Evolutionary conservation across 2,113 vertebrate species (phyloP).

Genomic region (Hippocampus abdominalis): DNA sequence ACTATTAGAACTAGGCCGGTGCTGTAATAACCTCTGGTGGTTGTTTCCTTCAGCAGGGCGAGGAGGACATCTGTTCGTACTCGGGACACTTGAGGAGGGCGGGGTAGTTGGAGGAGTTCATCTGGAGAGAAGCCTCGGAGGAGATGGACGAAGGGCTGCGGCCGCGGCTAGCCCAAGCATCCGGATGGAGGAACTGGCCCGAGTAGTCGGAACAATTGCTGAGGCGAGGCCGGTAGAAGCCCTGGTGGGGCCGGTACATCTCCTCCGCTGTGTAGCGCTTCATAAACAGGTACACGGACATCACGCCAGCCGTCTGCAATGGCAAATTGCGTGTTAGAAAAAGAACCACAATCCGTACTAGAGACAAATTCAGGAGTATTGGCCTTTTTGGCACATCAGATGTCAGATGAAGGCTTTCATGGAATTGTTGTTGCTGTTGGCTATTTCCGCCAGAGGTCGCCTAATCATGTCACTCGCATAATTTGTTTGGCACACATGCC

Average conservation of each 20-base stretch:
- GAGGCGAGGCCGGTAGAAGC: slow-evolving; percentile 85
- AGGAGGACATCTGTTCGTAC: slow-evolving; percentile 90
- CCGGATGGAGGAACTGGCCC: slow-evolving; percentile 86
- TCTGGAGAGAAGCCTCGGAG: slow-evolving; percentile 85
- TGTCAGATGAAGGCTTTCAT: neutral
- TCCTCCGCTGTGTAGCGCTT: slow-evolving; percentile 88
- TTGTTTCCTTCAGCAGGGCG: slow-evolving; percentile 78
- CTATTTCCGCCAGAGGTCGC: too few relatives aligned
- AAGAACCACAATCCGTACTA: neutral
- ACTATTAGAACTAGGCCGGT: neutral
- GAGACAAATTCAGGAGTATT: neutral
- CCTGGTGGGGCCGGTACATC: slow-evolving; percentile 82
- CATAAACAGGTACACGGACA: slow-evolving; percentile 93
- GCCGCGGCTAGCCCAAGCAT: slow-evolving; percentile 77
- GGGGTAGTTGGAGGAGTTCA: slow-evolving; percentile 82
- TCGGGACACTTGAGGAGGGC: slow-evolving; percentile 88
- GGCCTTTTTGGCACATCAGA: neutral
- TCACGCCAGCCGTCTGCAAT: slow-evolving; percentile 81
- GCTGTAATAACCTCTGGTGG: neutral
- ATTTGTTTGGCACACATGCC: neutral
- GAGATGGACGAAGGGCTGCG: slow-evolving; percentile 87
- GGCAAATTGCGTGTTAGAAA: neutral
- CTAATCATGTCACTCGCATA: too few relatives aligned
- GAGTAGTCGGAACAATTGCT: slow-evolving; percentile 93
- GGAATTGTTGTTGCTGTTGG: neutral